A percentile compares a stretch with the other conserved stretches of the same genome.
phyloP scores from a whole-genome alignment of 2,888 invertebrate species.

The Latheticus oryzae region DNA sequence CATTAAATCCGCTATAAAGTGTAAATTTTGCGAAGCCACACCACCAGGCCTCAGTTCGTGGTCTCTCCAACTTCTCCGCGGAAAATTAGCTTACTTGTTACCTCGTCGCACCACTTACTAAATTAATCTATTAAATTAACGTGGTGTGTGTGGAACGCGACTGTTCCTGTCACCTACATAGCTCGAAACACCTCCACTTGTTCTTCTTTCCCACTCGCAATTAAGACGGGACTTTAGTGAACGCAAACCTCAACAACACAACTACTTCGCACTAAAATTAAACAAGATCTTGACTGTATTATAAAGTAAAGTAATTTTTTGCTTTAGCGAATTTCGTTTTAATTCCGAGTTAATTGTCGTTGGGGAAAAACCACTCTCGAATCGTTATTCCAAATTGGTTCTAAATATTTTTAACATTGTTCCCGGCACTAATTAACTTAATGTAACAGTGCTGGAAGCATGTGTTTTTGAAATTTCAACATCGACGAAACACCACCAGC shows the following conservation, averaged over 20 bases:
- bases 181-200: constrained; percentile 42
- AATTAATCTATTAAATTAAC: constrained; percentile 66
- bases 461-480: constrained; percentile 48
- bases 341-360: constrained; percentile 11
- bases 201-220: constrained; percentile 31
- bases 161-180: constrained; percentile 63
- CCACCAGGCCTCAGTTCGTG: constrained; percentile 48
- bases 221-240: no score
- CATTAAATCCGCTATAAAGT: constrained; percentile 46
- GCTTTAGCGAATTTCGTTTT: constrained; percentile 10
- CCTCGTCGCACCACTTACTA: constrained; percentile 65
- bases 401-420: constrained; percentile 23
- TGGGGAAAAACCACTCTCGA: neutral
- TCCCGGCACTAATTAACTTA: constrained; percentile 27
- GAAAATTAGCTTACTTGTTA: constrained; percentile 65
- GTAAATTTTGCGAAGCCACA: constrained; percentile 48
- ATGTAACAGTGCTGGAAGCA: constrained; percentile 39
- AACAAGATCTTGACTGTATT: no score
- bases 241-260: no score
- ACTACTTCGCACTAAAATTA: no score
- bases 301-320: no score
- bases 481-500: constrained; percentile 42
- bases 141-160: constrained; percentile 57
- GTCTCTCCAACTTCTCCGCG: constrained; percentile 51
- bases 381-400: constrained; percentile 15